Conservation (phyloP, 2,888 invertebrate species). For the Polyommatus iphigenia region DNA sequence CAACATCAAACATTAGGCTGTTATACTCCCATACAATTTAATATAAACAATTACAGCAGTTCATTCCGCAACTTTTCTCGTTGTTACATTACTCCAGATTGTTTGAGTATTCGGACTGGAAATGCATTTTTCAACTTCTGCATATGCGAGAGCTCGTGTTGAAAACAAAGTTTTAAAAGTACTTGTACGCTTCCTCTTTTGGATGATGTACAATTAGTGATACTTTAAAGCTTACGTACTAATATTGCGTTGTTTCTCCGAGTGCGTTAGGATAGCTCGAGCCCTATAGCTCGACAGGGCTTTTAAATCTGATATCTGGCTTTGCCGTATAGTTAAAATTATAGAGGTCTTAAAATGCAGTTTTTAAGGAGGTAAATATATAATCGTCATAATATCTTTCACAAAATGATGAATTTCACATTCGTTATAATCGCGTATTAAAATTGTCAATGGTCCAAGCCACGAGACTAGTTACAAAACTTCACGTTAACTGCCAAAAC, state of each 20-base stretch:
- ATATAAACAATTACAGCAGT: neutral
- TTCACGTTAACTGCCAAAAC: no score
- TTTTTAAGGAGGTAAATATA: no score
- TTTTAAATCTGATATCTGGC: no score
- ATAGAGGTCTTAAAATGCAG: no score
- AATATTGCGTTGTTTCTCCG: neutral
- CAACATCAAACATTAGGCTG: neutral
- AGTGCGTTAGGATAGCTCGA: neutral
- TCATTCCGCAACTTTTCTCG: neutral
- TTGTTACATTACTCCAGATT: neutral
- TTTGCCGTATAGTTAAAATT: no score
- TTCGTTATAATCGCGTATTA: no score
- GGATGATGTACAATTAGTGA: neutral
- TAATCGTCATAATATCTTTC: no score
- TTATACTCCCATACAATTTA: neutral
- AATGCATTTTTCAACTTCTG: conserved; percentile 6
- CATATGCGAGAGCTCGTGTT: conserved; percentile 2
- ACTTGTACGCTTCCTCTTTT: neutral
- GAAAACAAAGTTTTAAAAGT: conserved; percentile 3
- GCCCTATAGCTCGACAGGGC: no score
- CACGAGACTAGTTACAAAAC: no score
- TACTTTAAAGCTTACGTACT: neutral
- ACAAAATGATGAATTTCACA: no score
- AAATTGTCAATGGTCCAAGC: no score
- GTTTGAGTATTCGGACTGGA: conserved; percentile 9